These are phyloP conservation scores for Clinocottus analis DNA, from an alignment of 2,113 vertebrate species.

Conservation along the genomic window DNA sequence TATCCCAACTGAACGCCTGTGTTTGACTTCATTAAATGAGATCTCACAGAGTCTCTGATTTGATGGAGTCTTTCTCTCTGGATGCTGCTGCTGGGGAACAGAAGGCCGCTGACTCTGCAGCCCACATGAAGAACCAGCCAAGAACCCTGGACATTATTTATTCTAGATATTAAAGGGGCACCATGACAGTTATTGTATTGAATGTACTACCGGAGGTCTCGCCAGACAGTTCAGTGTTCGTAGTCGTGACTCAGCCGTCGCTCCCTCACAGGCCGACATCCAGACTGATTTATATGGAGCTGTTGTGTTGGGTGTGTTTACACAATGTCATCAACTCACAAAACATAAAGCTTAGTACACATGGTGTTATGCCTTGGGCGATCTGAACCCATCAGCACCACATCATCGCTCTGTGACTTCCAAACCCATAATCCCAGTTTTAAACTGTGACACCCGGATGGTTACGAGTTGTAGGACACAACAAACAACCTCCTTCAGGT, in stretches of 20 bases:
- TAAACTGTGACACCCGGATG: background rate
- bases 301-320: no score
- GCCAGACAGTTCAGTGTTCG: no score
- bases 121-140: background rate
- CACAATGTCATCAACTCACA: no score
- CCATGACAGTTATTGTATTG: background rate
- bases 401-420: background rate
- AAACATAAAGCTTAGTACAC: no score
- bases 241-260: no score
- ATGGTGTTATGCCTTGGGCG: no score
- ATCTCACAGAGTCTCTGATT: slow-evolving; percentile 2
- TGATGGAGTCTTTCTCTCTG: background rate
- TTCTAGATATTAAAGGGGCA: background rate
- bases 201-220: background rate
- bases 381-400: no score
- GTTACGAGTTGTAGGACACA: no score
- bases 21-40: slow-evolving; percentile 9
- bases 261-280: no score
- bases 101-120: background rate
- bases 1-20: slow-evolving; percentile 4
- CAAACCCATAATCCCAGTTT: background rate
- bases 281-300: no score
- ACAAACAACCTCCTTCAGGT: background rate
- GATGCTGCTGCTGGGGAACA: background rate
- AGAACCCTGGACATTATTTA: background rate